Evolutionary conservation across 2,888 invertebrate species (phyloP), one percentile per base, ranked within the genome.

Genomic region (Synanthedon andrenaeformis): DNA sequence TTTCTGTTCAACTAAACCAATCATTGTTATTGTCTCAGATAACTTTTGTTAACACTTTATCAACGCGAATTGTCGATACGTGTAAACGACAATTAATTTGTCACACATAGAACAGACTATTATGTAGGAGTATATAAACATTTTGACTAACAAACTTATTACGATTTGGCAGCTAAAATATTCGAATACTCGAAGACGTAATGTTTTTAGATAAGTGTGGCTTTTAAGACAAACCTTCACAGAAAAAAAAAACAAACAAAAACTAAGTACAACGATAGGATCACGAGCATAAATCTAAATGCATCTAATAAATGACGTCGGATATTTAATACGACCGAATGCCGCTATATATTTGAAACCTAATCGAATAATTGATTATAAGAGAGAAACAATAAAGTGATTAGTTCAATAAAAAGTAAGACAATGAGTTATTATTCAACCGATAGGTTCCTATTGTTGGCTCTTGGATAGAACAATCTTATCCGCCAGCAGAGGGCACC

Each of bases 281-380:
- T 45, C 53, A 55, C 42, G 63, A 60, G 65, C 63, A 67, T 68
- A 68, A 70, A 70, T 70, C 69, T 70, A 68, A 53, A 66, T 62
- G 64, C 69, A 61, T 62, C 63, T 79, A 80, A 84, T 76, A 72
- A 81, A 82, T 77, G 76, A 76, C 72, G 64, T 68, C 62, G 69
- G 73, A 69, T 74, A 79, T 79, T 74, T 59, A 76, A 82, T 76
- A 75, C 64, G 76, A 79, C 66, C 64, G 69, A 35, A 66, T 69
- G 68, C 76, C 74, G 81, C 75, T 80, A 72, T 79, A 79, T 80
- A 80, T 81, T 76, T 72, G 79, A 78, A 82, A 84, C 74, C 74
- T 82, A 85, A 86, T 82, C 80, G 82, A 84, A 77, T 86, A 86
- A 87, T 86, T 87, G 86, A 86, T 87, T 87, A 82, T 77, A 79